phyloP scores from a whole-genome alignment of 2,888 invertebrate species.

The Drosophila anceps region DNA sequence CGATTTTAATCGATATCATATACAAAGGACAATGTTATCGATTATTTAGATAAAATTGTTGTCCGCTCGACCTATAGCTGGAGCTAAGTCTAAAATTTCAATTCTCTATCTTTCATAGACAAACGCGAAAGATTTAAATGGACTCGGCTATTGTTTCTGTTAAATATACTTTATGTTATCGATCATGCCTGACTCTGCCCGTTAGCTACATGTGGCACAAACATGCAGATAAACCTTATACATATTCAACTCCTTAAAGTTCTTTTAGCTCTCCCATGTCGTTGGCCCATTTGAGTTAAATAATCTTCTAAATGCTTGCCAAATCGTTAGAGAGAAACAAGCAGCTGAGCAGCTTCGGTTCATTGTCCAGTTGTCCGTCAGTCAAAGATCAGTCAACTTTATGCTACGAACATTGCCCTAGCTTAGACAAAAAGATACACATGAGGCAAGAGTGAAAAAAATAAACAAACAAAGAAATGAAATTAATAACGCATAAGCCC shows the following conservation, averaged over 20 bases:
- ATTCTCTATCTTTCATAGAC: neutral
- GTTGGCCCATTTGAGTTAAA: conserved; percentile 24
- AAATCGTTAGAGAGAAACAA: conserved; percentile 18
- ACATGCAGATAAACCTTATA: neutral
- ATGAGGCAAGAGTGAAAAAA: conserved; percentile 29
- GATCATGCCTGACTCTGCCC: neutral
- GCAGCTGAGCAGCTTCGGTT: conserved; percentile 39
- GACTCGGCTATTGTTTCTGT: neutral
- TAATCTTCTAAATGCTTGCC: conserved; percentile 30
- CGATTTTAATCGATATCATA: neutral
- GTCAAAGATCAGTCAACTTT: conserved; percentile 72
- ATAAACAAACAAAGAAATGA: conserved; percentile 47
- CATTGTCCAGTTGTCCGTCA: conserved; percentile 52
- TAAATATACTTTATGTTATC: neutral
- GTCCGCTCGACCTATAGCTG: neutral
- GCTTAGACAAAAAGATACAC: conserved; percentile 53
- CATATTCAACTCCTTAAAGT: neutral
- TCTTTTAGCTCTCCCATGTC: neutral
- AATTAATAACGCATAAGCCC: conserved; percentile 58
- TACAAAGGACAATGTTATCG: neutral
- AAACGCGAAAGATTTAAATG: neutral
- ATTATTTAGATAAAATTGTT: neutral
- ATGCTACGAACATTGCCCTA: conserved; percentile 64
- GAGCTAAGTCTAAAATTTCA: neutral
- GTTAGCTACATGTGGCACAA: neutral